Evolutionary conservation across 2,888 invertebrate genomes (phyloP), one percentile per base, ranked within the genome.

Genomic region (Teinopalpus imperialis): DNA sequence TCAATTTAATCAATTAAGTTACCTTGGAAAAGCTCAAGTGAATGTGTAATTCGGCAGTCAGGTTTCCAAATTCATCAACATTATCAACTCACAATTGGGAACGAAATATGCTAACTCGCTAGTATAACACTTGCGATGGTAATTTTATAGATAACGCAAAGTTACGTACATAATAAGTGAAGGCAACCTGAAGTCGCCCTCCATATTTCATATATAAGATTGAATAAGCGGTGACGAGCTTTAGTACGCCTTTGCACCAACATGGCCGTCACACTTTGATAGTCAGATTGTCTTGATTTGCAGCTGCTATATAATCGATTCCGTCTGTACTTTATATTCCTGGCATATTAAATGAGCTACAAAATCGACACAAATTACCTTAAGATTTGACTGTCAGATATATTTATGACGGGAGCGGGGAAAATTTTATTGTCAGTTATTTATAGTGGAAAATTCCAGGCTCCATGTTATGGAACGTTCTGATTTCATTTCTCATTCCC

Each of bases 301-400:
- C 78, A 79, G 74, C 71, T 78, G 77, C 64, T 63, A 59, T 56
- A 55, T 57, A 58, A 59, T 69, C 70, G 64, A 76, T 77, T 74
- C 78, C 54, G 63, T 65, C 55, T 66, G 66, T 72, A 73, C 79
- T 88, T 87, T 87, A 86, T 87, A 88, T 88, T 87, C 87, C 79
- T 83, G 81, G 83, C 83, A 83, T 86, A 83, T 75, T 86, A 81
- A 86, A 83, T 86, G 78, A 86, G 79, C 56, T 62, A 85, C 87
- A 77, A 86, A 85, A 83, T 82, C 81, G 61, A 81, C 81, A 83
- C 81, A 86, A 85, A 88, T 85, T 81, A 85, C 86, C 86, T 77
- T 85, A 76, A 79, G 69, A 86, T 87, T 86, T 85, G 85, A 87
- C 79, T 87, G 76, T 85, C 66, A 85, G 77, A 88, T 88, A 63